Conservation (phyloP, 2,113 vertebrate genomes). For the Dolichotis patagonum region DNA sequence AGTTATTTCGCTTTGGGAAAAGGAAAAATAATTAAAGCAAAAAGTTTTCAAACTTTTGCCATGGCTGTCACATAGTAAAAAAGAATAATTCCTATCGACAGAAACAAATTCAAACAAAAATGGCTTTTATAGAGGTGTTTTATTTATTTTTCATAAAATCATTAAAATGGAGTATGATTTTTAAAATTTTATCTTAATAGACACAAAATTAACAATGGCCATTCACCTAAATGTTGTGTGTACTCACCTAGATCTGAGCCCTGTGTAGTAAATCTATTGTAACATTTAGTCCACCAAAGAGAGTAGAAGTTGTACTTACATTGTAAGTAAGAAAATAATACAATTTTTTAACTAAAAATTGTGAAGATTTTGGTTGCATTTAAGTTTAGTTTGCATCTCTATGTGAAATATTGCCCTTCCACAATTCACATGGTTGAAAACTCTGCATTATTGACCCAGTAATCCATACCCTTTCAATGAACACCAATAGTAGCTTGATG, state of each 20-base stretch:
- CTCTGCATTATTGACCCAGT: background rate
- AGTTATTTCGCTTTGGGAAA: background rate
- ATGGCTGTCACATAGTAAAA: background rate
- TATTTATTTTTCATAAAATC: background rate
- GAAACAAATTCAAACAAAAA: background rate
- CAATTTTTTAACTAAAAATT: background rate
- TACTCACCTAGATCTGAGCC: background rate
- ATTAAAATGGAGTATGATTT: background rate
- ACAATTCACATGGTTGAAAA: background rate
- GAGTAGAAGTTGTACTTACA: background rate
- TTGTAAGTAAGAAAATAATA: background rate
- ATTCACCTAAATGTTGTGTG: background rate
- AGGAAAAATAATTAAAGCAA: background rate
- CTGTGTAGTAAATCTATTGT: background rate
- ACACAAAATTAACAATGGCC: background rate
- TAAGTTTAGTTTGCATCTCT: background rate
- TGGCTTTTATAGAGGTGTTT: background rate
- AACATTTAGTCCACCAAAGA: background rate
- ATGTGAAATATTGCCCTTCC: background rate
- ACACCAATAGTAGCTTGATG: background rate
- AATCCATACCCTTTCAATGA: background rate
- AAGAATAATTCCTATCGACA: accelerated
- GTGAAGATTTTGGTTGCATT: background rate
- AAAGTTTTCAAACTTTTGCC: background rate
- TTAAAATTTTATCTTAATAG: background rate